Base-by-base conservation (phyloP, 2,113 vertebrate genomes). In the Corythornis cristatus region DNA sequence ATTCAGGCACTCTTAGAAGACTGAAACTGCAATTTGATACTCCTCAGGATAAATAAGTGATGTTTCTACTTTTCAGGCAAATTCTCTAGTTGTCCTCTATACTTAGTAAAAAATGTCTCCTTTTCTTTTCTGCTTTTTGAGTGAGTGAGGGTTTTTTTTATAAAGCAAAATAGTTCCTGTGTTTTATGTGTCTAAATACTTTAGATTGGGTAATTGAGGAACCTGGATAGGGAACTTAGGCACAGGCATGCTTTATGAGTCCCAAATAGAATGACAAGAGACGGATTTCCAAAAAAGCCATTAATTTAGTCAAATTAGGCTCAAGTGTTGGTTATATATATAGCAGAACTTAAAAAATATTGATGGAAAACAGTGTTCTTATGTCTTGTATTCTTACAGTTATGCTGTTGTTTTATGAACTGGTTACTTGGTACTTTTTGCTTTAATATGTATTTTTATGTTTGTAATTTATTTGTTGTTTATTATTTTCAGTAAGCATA, bases 111-210 rank as follows among this genome's bases (percentile, higher is more conserved):
- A 90, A 71, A 26, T 5, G 5, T 46, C 31, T 71, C 12, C 4
- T 73, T 92, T 78, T 20, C 43, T 18, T 28, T 92, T 67, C 60
- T 88, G 22, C 28, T 77, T 90, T 93, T 81, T 93, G 17, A 88
- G 45, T 40, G 82, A 91, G 29, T 81, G 17, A 12, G 5, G 5
- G 18, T 40, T 3, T 3, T 73, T 88, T 74, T 20, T 62, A 15
- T 26, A 83, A 83, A 76, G 37, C 61, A 8, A 88, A 85, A 73
- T 57, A 56, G 11, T 56, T 81, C 28, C 48, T 60, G 16, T 77
- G 43, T 62, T 67, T 90, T 83, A 37, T 37, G 43, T 54, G 26
- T 66, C 28, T 77, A 23, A 80, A 80, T 70, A 37, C 46, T 58
- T 51, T 67, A 77, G 43, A 5, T 12, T 83, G 56, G 46, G 16